Evolutionary conservation across 2,888 invertebrate genomes (phyloP).

Genomic region (Xanthorhoe designata): DNA sequence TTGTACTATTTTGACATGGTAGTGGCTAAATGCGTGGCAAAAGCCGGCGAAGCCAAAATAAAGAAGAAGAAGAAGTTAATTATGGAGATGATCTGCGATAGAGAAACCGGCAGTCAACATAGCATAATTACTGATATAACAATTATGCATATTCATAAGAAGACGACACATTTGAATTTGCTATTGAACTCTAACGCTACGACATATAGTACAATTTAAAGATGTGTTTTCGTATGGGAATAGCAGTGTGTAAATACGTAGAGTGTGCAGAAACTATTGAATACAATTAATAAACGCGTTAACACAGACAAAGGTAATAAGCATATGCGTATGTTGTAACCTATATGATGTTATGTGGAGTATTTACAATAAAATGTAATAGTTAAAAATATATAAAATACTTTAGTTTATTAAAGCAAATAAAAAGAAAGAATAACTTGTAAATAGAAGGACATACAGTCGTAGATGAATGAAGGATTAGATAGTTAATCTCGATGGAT

Average conservation of each 20-base stretch:
- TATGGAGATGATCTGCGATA: too few species aligned
- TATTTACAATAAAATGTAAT: neutral
- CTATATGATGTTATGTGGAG: neutral
- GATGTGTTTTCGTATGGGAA: neutral
- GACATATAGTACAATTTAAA: slow-evolving; percentile 1
- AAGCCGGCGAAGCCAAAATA: too few species aligned
- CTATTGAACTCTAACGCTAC: neutral
- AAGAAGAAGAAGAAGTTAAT: too few species aligned
- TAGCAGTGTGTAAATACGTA: slow-evolving; percentile 1
- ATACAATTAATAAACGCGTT: neutral
- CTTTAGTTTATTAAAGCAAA: neutral
- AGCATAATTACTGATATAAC: too few species aligned
- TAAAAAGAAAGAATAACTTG: too few species aligned
- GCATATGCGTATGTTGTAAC: neutral
- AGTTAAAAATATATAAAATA: neutral
- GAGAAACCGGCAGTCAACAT: too few species aligned
- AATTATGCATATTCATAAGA: neutral
- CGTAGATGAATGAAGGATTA: too few species aligned
- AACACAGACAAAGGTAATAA: slow-evolving; percentile 1
- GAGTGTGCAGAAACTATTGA: neutral
- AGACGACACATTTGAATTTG: neutral
- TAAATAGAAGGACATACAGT: too few species aligned
- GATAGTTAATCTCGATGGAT: too few species aligned
- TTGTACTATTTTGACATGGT: too few species aligned
- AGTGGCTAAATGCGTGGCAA: too few species aligned